Base-by-base conservation (phyloP, 2,888 invertebrate species). In the Drosophila emarginata region DNA sequence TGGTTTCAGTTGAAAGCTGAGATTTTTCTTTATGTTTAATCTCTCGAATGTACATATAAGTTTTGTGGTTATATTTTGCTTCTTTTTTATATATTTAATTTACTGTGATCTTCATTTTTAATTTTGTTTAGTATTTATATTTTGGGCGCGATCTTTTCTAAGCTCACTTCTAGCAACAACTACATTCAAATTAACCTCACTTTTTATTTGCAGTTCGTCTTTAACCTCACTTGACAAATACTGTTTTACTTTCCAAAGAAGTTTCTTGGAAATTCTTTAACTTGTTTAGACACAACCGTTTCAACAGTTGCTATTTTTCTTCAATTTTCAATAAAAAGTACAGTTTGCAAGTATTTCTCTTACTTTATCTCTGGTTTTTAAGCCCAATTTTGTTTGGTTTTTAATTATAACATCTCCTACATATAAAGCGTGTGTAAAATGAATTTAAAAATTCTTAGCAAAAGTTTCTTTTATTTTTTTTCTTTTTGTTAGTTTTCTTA, bases 371-470 rank as follows among this genome's bases (percentile, higher is more conserved):
- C 14, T 40, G 15, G 28, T 18, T 40, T 50, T 14, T 21, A 11
- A 53, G 6, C 61, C 28, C 58, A 40, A 6, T 59, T 52, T 32
- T 45, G 15, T 37, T 32, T 45, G 14, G 14, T 45, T 45, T 37
- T 23, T 60, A 54, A 23, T 61, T 54, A 64, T 52, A 32, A 63
- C 59, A 52, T 67, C 21, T 14, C 14, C 58, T 63, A 56, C 18
- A 51, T 68, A 39, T 69, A 76, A 72, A 86, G 77, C 75, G 74
- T 80, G 71, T 86, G 75, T 78, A 86, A 82, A 82, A 82, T 68
- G 65, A 83, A 70, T 76, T 62, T 74, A 61, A 86, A 79, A 88
- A 71, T 61, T 69, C 62, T 67, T 85, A 85, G 86, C 84, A 85
- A 88, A 83, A 86, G 72, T 66, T 71, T 69, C 45, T 79, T 72